Evolutionary conservation across 2,797 vertebrate genomes (phyloP).

Genomic region (Odontamblyopus lacepedii): DNA sequence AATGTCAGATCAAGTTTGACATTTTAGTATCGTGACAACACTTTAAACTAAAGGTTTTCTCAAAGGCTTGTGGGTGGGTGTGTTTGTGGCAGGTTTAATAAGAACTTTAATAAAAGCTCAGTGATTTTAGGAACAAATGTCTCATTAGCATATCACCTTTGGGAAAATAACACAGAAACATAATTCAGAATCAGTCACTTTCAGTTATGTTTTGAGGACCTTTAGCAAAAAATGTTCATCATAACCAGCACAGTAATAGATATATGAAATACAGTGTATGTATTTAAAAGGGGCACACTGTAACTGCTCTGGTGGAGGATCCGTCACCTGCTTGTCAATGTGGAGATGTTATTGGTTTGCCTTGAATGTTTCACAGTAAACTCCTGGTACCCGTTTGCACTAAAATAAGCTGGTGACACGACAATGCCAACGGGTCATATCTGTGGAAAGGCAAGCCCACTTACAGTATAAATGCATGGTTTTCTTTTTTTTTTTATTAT

Average conservation of each 20-base stretch:
- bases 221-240: background rate
- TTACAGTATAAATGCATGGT: too few species aligned
- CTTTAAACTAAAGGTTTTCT: background rate
- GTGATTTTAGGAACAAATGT: constrained; percentile 3
- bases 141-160: constrained; percentile 1
- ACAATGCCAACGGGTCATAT: too few species aligned
- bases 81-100: constrained; percentile 7
- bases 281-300: too few species aligned
- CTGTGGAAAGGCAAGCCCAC: too few species aligned
- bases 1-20: too few species aligned
- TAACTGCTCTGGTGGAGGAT: too few species aligned
- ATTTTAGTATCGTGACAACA: too few species aligned
- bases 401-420: too few species aligned
- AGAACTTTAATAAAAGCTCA: background rate
- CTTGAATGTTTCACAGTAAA: background rate
- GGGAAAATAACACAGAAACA: background rate
- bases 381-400: background rate
- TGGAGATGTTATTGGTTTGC: background rate
- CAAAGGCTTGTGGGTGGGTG: background rate
- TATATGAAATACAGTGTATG: too few species aligned
- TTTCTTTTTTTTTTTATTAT: too few species aligned
- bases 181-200: background rate
- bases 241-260: too few species aligned
- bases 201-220: too few species aligned
- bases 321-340: background rate